These are phyloP conservation scores for Tichodroma muraria DNA, from an alignment of 2,113 vertebrate genomes.

Conservation along the genomic window DNA sequence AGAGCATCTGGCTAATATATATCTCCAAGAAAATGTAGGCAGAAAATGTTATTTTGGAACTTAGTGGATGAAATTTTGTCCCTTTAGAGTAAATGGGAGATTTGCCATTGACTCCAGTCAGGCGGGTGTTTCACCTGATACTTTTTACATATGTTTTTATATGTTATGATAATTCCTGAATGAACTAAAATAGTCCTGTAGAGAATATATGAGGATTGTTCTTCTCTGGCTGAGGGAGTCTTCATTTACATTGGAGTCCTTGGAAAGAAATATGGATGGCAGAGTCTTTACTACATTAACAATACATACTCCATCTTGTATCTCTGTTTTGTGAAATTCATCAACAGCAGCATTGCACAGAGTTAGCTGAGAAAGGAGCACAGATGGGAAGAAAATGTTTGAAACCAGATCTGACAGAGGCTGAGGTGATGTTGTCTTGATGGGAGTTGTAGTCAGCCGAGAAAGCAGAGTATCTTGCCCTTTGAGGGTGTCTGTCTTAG, in stretches of 20 bases:
- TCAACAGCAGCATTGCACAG: not conserved
- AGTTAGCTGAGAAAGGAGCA: not conserved
- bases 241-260: not conserved
- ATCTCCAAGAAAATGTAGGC: not conserved
- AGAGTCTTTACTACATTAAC: not conserved
- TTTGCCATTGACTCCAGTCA: slow-evolving; percentile 10
- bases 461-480: not conserved
- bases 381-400: not conserved
- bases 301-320: not conserved
- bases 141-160: not conserved
- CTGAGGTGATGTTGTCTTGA: not conserved
- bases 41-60: slow-evolving; percentile 18
- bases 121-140: not conserved
- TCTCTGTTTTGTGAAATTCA: not conserved
- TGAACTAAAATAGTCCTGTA: not conserved
- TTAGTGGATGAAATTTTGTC: not conserved
- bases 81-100: not conserved
- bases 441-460: not conserved
- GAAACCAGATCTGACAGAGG: not conserved
- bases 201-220: not conserved
- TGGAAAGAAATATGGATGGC: not conserved
- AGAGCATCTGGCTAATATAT: not conserved
- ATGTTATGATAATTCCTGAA: not conserved
- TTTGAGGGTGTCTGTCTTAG: not conserved
- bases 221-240: not conserved